These are phyloP conservation scores for Anguilla anguilla DNA, from an alignment of 2,797 vertebrate species.

Conservation along the genomic window DNA sequence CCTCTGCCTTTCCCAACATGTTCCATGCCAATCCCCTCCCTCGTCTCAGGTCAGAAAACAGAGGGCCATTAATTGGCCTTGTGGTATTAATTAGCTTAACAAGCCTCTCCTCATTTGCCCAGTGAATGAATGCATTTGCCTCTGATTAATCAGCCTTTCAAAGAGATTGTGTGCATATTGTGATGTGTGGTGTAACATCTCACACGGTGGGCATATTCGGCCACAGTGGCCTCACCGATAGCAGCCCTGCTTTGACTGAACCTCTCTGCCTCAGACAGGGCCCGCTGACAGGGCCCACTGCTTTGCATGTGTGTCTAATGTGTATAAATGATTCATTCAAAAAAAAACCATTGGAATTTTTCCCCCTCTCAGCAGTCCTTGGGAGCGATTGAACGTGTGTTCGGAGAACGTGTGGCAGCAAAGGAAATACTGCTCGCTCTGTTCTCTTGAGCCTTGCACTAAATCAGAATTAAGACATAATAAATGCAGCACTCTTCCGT, in stretches of 20 bases:
- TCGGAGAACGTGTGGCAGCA: neutral
- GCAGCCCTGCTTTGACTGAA: neutral
- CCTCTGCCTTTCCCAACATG: neutral
- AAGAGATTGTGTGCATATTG: neutral
- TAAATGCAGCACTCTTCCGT: neutral
- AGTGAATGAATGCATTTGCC: neutral
- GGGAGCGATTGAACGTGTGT: neutral
- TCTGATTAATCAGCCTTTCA: neutral
- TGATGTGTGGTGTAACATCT: neutral
- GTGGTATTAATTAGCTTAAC: neutral
- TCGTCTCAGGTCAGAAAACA: neutral
- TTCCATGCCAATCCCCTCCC: neutral
- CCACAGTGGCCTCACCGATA: neutral
- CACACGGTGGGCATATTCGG: neutral
- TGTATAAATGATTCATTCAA: conserved; percentile 2
- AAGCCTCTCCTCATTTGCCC: neutral
- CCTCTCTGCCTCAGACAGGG: neutral
- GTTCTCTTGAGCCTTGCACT: neutral
- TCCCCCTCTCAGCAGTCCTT: neutral
- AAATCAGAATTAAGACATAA: neutral
- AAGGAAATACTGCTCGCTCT: neutral
- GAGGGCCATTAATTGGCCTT: neutral
- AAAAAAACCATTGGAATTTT: neutral
- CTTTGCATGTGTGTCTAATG: neutral
- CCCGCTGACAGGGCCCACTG: neutral